Evolutionary conservation across 2,888 invertebrate genomes (phyloP), one percentile per base, ranked within the genome.

Genomic region (Empis stercorea): DNA sequence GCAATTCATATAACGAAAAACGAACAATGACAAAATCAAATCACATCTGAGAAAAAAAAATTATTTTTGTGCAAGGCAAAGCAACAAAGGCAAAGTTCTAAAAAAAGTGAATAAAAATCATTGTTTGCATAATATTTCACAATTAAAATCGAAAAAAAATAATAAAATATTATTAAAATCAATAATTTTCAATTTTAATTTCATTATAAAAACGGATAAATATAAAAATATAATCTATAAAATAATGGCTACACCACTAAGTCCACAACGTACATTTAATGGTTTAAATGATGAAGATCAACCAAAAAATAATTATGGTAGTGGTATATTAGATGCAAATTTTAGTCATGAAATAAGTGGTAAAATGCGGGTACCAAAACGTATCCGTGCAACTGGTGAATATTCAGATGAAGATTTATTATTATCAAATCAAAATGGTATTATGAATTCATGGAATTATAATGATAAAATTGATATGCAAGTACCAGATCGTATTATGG

Each of bases 401-500:
- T 75, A 72, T 55, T 73, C 73, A 17, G 81, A 80, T 58, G 78
- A 80, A 46, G 81, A 85, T 45, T 65, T 71, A 41, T 64, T 70
- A 57, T 61, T 73, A n/a, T 71, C 77, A 10, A 78, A 80, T 64
- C 79, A 80, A 53, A 69, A 74, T 46, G 68, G 66, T 1, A 54
- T 63, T 45, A 76, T 78, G 52, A 72, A 72, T 51, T 75, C 74
- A 38, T 83, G 82, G 82, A 74, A 75, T 55, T 76, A 77, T 62
- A 74, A 75, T 58, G 86, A 87, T 57, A 85, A 84, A 69, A 81
- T 86, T 65, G 83, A 85, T 57, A 94, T 94, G 94, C 84, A 84
- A 62, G 93, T 95, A 34, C 94, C 94, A 3, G 94, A 94, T 61
- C 79, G 92, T 62, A 94, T 95, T 65, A 75, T 94, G 55, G 85